Percentiles rank a stretch among this genome's conserved stretches.
Evolutionary conservation across 2,888 invertebrate genomes (phyloP).

Genomic region (Uloborus plumipes): DNA sequence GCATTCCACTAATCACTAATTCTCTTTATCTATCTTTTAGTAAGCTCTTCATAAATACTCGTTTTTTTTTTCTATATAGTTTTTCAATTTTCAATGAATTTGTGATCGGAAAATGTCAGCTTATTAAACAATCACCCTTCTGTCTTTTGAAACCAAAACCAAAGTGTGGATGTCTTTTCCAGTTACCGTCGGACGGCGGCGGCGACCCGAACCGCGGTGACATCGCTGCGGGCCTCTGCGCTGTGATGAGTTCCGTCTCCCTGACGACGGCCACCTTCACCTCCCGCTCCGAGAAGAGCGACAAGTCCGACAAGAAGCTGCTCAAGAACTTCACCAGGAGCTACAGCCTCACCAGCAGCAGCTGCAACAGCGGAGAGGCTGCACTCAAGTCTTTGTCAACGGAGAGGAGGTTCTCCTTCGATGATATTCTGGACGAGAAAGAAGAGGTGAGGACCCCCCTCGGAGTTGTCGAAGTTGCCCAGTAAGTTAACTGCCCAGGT

Average conservation of each 20-base stretch:
- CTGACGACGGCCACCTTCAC: constrained; percentile 46
- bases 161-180: too few species aligned
- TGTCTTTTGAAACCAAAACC: too few species aligned
- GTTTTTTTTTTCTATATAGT: too few species aligned
- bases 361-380: constrained; percentile 39
- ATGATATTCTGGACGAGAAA: constrained; percentile 59
- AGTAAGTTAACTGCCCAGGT: too few species aligned
- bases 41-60: too few species aligned
- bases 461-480: too few species aligned
- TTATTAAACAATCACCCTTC: too few species aligned
- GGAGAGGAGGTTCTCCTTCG: constrained; percentile 51
- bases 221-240: constrained; percentile 26
- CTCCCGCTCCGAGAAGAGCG: constrained; percentile 30
- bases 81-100: too few species aligned
- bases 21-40: too few species aligned
- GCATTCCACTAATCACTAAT: too few species aligned
- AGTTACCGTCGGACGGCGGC: constrained; percentile 25
- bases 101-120: too few species aligned
- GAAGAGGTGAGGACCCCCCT: constrained; percentile 39
- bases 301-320: constrained; percentile 40
- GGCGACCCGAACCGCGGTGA: constrained; percentile 34
- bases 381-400: constrained; percentile 23
- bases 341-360: constrained; percentile 55
- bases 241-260: constrained; percentile 59
- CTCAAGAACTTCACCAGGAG: constrained; percentile 64